Evolutionary conservation across 2,797 vertebrate genomes (phyloP).

Genomic region (Syngnathus rostellatus): DNA sequence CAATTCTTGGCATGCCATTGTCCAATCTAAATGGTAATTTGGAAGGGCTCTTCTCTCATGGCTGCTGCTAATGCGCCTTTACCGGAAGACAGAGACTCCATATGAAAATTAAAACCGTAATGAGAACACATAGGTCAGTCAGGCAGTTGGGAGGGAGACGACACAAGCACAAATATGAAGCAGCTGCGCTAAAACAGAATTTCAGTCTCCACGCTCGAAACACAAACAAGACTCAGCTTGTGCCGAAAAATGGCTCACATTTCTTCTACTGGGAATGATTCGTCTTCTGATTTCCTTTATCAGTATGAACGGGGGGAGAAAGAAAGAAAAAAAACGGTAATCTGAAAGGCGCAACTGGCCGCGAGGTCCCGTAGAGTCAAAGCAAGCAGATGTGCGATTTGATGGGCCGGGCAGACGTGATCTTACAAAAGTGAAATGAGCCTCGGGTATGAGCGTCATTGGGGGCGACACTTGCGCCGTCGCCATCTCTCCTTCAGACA

Average conservation of each 20-base stretch:
- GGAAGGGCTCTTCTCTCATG: conserved; percentile 27
- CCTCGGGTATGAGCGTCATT: conserved; percentile 31
- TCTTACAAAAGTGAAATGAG: conserved; percentile 23
- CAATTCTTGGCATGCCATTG: conserved; percentile 54
- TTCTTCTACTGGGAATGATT: too few relatives aligned
- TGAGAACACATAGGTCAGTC: conserved; percentile 28
- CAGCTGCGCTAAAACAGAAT: neutral
- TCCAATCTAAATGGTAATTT: conserved; percentile 76
- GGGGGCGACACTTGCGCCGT: conserved; percentile 7
- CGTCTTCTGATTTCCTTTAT: neutral
- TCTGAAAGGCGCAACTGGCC: neutral
- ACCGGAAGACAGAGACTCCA: conserved; percentile 35
- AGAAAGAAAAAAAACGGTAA: neutral
- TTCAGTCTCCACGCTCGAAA: neutral
- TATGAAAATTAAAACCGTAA: conserved; percentile 40
- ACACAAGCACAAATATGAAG: too few relatives aligned
- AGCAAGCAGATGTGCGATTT: neutral
- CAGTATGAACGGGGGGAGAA: neutral
- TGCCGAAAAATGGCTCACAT: neutral
- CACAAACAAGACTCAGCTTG: neutral
- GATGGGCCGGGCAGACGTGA: conserved; percentile 5
- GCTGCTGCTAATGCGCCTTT: conserved; percentile 42
- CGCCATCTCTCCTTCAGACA: conserved; percentile 21
- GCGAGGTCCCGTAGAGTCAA: neutral
- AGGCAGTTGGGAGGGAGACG: conserved; percentile 12